phyloP scores from a whole-genome alignment of 64 coral and sea anemone genomes.

The Actinia equina region DNA sequence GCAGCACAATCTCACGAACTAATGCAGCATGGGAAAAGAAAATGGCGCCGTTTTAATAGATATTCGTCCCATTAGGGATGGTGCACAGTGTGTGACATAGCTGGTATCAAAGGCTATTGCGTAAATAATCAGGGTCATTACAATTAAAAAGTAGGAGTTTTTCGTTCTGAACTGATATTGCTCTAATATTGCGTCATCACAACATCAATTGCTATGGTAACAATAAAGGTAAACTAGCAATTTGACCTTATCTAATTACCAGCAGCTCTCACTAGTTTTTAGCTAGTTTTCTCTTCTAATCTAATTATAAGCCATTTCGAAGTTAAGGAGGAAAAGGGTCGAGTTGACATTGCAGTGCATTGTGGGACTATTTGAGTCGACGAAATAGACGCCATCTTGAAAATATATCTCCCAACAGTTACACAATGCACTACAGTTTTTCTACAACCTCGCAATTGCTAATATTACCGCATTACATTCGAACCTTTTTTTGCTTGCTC shows the following conservation, averaged over 20 bases:
- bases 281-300: no score
- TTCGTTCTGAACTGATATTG: background rate
- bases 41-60: background rate
- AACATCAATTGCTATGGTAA: background rate
- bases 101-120: background rate
- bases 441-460: no score
- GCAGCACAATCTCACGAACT: no score
- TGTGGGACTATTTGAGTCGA: background rate
- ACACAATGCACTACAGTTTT: no score
- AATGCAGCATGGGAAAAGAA: background rate
- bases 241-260: background rate
- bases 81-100: background rate
- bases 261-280: no score
- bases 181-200: background rate
- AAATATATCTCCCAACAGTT: no score
- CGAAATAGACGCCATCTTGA: no score
- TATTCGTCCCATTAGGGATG: background rate
- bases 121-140: background rate
- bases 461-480: background rate
- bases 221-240: background rate
- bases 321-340: no score
- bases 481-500: background rate
- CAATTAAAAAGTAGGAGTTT: background rate
- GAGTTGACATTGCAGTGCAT: no score
- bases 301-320: no score